Evolutionary conservation across 2,113 vertebrate species (phyloP).

Genomic region (Ptilonorhynchus violaceus): DNA sequence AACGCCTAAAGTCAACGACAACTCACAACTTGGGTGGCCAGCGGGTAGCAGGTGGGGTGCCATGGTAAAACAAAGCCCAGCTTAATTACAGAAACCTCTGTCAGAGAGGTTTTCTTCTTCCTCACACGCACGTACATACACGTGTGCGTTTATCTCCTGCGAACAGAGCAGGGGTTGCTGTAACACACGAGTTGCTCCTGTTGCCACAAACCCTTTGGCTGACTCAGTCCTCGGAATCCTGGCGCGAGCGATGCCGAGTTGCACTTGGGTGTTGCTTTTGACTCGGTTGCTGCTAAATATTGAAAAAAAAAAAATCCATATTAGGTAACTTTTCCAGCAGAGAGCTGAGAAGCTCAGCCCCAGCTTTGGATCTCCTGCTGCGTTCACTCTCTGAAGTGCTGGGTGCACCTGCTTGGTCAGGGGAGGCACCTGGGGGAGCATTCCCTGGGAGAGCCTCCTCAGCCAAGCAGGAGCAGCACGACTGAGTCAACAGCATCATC

Average conservation of each 20-base stretch:
- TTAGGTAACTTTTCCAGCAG: background rate
- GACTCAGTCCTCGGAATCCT: background rate
- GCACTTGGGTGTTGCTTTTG: background rate
- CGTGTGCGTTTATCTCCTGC: background rate
- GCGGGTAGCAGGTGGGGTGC: constrained; percentile 15
- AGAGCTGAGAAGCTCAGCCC: background rate
- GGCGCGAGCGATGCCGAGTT: background rate
- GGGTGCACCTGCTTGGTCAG: background rate
- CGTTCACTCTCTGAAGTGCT: background rate
- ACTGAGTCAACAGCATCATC: constrained; percentile 17
- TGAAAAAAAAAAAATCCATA: background rate
- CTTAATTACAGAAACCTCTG: constrained; percentile 7
- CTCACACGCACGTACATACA: background rate
- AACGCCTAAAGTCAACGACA: background rate
- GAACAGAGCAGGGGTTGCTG: background rate
- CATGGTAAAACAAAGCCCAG: background rate
- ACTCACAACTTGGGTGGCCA: constrained; percentile 24
- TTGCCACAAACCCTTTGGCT: background rate
- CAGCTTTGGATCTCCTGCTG: background rate
- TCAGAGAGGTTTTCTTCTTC: background rate
- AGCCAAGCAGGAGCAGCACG: background rate
- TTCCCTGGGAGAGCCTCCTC: background rate
- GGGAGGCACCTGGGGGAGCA: background rate
- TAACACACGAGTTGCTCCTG: background rate
- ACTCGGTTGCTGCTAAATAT: background rate